Evolutionary conservation across 2,113 vertebrate species (phyloP).

Genomic region (Dipodomys ordii): DNA sequence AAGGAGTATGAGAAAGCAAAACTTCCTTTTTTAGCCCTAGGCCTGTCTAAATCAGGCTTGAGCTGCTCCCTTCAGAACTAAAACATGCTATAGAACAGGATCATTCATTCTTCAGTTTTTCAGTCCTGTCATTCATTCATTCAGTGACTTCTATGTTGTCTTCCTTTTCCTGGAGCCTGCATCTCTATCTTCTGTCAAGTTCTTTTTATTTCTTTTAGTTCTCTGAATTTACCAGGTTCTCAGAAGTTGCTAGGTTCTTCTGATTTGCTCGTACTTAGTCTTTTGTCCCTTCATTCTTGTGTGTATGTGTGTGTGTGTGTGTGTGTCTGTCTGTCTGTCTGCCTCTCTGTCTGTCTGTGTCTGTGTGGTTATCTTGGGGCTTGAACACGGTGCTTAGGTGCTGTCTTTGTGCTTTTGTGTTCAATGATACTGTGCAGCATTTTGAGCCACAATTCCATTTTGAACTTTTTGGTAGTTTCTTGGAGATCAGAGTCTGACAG

Average conservation of each 20-base stretch:
- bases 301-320: no score
- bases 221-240: background rate
- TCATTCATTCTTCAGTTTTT: conserved; percentile 1
- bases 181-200: background rate
- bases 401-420: no score
- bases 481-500: no score
- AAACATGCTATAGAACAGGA: background rate
- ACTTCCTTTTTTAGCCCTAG: background rate
- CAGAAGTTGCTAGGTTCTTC: background rate
- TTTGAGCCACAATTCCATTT: background rate
- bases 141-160: background rate
- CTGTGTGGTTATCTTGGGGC: no score
- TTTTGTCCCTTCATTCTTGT: no score
- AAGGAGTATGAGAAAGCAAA: background rate
- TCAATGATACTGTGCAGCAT: background rate
- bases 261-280: background rate
- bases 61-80: background rate
- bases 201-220: background rate
- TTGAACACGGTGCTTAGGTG: no score
- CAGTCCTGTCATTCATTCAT: background rate
- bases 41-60: background rate
- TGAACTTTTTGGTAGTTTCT: background rate
- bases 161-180: background rate
- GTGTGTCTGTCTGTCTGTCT: no score
- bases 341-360: no score